These are phyloP conservation scores for Ctenodactylus gundi DNA, from an alignment of 2,113 vertebrate genomes.

Conservation along the genomic window DNA sequence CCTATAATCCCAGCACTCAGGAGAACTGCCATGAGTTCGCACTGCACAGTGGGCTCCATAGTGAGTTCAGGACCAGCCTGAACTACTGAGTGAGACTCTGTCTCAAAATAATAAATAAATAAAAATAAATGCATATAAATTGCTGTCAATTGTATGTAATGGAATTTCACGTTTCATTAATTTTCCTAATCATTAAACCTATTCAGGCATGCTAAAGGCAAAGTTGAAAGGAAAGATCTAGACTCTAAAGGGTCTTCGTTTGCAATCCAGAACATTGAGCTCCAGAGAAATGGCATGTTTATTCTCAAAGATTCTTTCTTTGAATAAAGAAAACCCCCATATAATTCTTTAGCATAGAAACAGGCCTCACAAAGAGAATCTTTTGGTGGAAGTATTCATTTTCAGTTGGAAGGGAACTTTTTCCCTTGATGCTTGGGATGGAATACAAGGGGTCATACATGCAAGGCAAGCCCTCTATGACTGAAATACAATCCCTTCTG, in stretches of 20 bases:
- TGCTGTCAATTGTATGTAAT: conserved; percentile 69
- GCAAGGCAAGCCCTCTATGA: neutral
- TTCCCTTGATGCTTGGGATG: neutral
- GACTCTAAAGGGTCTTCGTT: conserved; percentile 32
- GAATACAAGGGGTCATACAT: neutral
- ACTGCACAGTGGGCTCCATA: no score
- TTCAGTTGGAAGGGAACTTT: neutral
- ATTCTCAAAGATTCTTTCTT: conserved; percentile 21
- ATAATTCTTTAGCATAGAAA: neutral
- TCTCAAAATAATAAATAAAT: no score
- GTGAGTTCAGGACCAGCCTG: no score
- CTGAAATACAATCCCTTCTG: no score
- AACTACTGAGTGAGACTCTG: no score
- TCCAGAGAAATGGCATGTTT: conserved; percentile 3
- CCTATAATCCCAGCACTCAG: no score
- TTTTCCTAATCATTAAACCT: conserved; percentile 56
- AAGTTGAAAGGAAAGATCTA: conserved; percentile 46
- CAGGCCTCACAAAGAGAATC: neutral
- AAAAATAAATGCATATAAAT: no score
- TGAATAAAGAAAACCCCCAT: neutral
- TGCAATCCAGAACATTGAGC: neutral
- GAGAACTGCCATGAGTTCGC: no score
- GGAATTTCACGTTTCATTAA: conserved; percentile 54
- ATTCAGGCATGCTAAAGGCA: conserved; percentile 46
- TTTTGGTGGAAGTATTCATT: neutral